Conservation (phyloP, 2,113 vertebrate species). For the Peromyscus polionotus region DNA sequence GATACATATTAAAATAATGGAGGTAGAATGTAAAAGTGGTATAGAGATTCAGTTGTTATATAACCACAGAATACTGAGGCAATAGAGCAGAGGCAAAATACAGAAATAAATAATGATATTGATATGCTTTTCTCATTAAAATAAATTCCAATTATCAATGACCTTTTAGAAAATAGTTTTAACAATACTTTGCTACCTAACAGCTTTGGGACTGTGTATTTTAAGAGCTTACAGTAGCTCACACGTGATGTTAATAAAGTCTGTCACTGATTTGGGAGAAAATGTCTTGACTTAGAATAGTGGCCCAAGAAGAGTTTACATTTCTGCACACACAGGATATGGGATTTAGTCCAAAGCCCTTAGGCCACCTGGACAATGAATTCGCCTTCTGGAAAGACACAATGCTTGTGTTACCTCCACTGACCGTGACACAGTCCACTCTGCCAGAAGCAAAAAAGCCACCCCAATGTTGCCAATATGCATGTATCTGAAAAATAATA, state of each 20-base stretch:
- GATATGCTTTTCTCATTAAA: background rate
- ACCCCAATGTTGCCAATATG: background rate
- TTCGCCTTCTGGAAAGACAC: conserved; percentile 31
- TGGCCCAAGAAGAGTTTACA: conserved; percentile 16
- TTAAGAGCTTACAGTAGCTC: conserved; percentile 6
- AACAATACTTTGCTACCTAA: background rate
- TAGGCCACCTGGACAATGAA: conserved; percentile 15
- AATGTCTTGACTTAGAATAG: conserved; percentile 26
- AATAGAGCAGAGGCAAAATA: background rate
- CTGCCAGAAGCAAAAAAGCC: conserved; percentile 23
- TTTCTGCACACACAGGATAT: conserved; percentile 37
- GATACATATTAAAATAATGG: conserved; percentile 47
- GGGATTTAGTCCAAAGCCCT: conserved; percentile 50
- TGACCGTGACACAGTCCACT: background rate
- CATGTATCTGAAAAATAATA: background rate
- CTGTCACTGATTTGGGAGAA: conserved; percentile 39
- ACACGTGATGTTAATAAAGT: conserved; percentile 58
- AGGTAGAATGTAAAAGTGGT: conserved; percentile 9
- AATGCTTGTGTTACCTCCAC: background rate
- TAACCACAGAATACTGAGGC: background rate
- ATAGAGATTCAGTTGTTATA: background rate
- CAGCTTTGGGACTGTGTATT: background rate
- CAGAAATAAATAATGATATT: background rate
- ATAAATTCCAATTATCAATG: background rate
- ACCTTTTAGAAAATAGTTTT: background rate